Evolutionary conservation across 2,797 vertebrate genomes (phyloP), one percentile per base, ranked within the genome.

Genomic region (Hippocampus kuda): DNA sequence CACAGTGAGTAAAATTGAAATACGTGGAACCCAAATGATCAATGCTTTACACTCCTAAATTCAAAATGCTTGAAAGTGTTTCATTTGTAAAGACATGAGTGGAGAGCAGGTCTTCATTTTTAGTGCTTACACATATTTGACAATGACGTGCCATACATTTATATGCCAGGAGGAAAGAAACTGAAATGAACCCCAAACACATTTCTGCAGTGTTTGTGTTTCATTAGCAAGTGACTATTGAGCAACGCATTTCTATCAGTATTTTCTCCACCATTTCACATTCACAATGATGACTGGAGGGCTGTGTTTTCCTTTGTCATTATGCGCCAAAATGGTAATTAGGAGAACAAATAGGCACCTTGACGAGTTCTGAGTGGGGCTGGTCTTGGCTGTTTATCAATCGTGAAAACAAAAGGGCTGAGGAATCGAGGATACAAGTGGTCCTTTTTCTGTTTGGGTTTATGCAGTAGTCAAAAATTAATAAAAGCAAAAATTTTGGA

Each of bases 221-320:
- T 65, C 44, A 65, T 65, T 65, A 65, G 15, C 42, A 15, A 48
- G 42, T 46, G 42, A 65, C 16, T 48, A 44, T 48, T 48, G 63
- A 65, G 44, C 42, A 27, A 48, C 24, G 48, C 26, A 27, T 26
- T 65, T 48, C 42, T 2, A 46, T 60, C 30, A 34, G 30, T 48
- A 65, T 65, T 65, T 65, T 65, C 24, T 48, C 63, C 63, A 48
- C 42, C 63, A 48, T 65, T 65, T 46, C 63, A 65, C 24, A 65
- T 42, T 27, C 44, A 9, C 26, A 46, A 46, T 65, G 44, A 48
- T 18, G 41, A 65, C 42, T 65, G 44, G 13, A 48, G 24, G 63
- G 15, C 26, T 48, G 61, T 42, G 61, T 63, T 63, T 41, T 26
- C 63, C 26, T 65, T 65, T 48, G 42, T 65, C 42, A 65, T 27